Percentiles rank a stretch among this genome's conserved stretches.
These are phyloP conservation scores for Paraescarpia echinospica DNA, from an alignment of 1,140 invertebrate genomes.

Conservation along the genomic window DNA sequence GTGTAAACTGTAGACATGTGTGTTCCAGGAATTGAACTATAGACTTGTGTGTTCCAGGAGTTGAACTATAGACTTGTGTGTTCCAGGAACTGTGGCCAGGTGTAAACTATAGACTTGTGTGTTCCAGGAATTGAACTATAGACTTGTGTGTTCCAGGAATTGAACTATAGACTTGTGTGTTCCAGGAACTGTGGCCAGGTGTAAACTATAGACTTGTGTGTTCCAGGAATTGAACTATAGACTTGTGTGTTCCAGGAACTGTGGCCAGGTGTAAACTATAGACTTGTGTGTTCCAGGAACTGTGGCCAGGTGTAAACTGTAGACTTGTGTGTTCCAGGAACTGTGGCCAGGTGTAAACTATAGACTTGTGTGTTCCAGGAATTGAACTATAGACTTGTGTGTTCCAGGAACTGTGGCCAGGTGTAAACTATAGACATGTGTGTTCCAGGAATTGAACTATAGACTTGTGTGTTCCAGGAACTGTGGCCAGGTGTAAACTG, in stretches of 20 bases:
- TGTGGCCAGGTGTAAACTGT: no score
- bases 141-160: slow-evolving; percentile 18
- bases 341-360: no score
- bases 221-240: background rate
- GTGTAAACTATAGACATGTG: no score
- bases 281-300: slow-evolving; percentile 20
- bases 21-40: background rate
- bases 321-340: background rate
- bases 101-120: no score
- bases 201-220: background rate
- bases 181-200: background rate
- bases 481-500: no score
- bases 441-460: no score
- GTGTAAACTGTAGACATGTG: background rate
- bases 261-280: background rate
- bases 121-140: background rate
- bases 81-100: background rate
- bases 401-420: background rate
- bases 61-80: background rate
- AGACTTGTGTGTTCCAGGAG: background rate
- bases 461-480: slow-evolving; percentile 18
- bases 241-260: no score
- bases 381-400: no score
- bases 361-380: slow-evolving; percentile 5
- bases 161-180: background rate